Conservation (phyloP, 2,797 vertebrate species). For the Myripristis murdjan region DNA sequence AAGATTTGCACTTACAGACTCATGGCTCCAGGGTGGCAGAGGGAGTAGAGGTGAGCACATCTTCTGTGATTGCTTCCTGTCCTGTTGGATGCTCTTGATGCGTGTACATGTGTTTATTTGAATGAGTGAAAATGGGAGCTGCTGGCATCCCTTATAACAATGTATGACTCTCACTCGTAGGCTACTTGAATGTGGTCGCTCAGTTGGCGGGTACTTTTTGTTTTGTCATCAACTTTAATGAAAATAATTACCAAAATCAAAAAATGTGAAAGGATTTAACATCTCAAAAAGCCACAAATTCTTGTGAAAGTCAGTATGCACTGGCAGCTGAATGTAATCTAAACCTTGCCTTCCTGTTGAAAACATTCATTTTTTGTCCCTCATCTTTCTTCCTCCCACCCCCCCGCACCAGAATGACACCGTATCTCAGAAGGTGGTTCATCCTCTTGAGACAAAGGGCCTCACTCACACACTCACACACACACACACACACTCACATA, state of each 20-base stretch:
- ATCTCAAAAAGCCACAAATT: slow-evolving; percentile 16
- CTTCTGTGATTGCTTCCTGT: slow-evolving; percentile 41
- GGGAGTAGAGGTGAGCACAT: slow-evolving; percentile 39
- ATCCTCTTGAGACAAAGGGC: slow-evolving; percentile 85
- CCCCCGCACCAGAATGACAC: slow-evolving; percentile 60
- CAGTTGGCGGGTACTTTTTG: slow-evolving; percentile 20
- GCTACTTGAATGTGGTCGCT: slow-evolving; percentile 15
- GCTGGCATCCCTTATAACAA: background rate
- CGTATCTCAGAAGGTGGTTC: slow-evolving; percentile 65
- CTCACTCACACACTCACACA: slow-evolving; percentile 51
- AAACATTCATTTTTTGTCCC: background rate
- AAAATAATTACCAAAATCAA: slow-evolving; percentile 12
- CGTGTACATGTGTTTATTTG: slow-evolving; percentile 55
- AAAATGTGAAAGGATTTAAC: slow-evolving; percentile 18
- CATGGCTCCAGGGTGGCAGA: slow-evolving; percentile 43
- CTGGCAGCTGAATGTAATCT: background rate
- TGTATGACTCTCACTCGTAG: background rate
- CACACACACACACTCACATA: slow-evolving; percentile 47
- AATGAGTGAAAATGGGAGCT: background rate
- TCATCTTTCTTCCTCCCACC: slow-evolving; percentile 44
- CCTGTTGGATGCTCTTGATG: slow-evolving; percentile 13
- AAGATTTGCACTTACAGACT: slow-evolving; percentile 61
- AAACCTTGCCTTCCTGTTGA: background rate
- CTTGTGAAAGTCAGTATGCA: background rate
- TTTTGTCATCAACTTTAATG: slow-evolving; percentile 12